phyloP scores from a whole-genome alignment of 2,888 invertebrate species.

The Allophyes oxyacanthae region DNA sequence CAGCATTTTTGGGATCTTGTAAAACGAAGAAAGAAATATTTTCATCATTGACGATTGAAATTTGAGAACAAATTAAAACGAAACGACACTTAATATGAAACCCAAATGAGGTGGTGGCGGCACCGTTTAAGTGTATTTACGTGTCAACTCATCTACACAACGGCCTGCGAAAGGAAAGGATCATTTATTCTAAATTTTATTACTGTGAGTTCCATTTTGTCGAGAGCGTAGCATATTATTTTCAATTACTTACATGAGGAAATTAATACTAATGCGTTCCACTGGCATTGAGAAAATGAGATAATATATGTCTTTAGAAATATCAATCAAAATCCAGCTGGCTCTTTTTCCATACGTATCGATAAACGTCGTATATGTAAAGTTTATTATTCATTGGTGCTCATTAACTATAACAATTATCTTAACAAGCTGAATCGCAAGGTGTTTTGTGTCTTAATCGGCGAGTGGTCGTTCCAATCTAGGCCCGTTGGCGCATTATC shows the following conservation, averaged over 20 bases:
- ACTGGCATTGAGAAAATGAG: neutral
- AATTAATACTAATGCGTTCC: conserved; percentile 25
- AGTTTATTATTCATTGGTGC: conserved; percentile 50
- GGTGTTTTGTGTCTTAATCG: conserved; percentile 84
- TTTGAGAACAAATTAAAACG: conserved; percentile 67
- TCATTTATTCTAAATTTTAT: conserved; percentile 62
- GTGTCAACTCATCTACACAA: conserved; percentile 64
- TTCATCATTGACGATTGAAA: conserved; percentile 56
- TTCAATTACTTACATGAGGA: conserved; percentile 37
- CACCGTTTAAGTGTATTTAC: conserved; percentile 73
- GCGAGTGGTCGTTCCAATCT: conserved; percentile 76
- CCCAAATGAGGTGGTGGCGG: conserved; percentile 66
- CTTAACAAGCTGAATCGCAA: conserved; percentile 68
- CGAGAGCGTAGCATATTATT: conserved; percentile 36
- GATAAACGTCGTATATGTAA: conserved; percentile 16
- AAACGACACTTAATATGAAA: conserved; percentile 66
- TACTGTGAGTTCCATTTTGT: conserved; percentile 39
- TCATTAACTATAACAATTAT: conserved; percentile 70
- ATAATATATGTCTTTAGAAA: conserved; percentile 14
- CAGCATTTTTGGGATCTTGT: conserved; percentile 44
- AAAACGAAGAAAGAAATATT: conserved; percentile 24
- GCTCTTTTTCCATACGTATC: conserved; percentile 11
- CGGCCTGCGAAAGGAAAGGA: conserved; percentile 60
- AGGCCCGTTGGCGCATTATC: conserved; percentile 81
- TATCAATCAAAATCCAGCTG: conserved; percentile 30